A percentile compares a stretch with the other conserved stretches of the same genome.
phyloP scores from a whole-genome alignment of 2,888 invertebrate genomes.

The Eupithecia exiguata region DNA sequence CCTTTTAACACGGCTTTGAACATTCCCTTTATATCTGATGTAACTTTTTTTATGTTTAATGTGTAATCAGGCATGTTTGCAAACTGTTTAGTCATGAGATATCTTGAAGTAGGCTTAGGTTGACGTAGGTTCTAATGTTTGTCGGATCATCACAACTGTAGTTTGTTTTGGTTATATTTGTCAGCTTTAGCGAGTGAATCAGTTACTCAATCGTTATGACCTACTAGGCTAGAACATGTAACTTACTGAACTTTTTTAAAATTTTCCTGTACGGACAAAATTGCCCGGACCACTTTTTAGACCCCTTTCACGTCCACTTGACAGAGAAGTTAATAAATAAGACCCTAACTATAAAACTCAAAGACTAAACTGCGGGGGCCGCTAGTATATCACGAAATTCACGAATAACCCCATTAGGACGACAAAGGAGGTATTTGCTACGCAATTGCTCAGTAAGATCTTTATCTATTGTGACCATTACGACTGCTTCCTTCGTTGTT shows the following conservation, averaged over 20 bases:
- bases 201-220: background rate
- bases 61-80: conserved; percentile 33
- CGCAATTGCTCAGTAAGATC: conserved; percentile 41
- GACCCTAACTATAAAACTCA: conserved; percentile 31
- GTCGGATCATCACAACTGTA: background rate
- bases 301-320: conserved; percentile 21
- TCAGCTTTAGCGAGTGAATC: background rate
- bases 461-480: conserved; percentile 46
- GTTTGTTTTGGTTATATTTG: background rate
- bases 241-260: too few species aligned
- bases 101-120: background rate
- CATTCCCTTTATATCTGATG: conserved; percentile 44
- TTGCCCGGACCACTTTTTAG: background rate
- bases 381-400: conserved; percentile 31
- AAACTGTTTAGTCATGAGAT: conserved; percentile 15
- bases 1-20: conserved; percentile 57
- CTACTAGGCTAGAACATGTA: background rate
- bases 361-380: conserved; percentile 22
- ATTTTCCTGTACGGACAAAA: background rate
- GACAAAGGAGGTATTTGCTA: conserved; percentile 28
- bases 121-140: background rate
- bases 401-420: conserved; percentile 31
- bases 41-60: conserved; percentile 41
- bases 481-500: conserved; percentile 32
- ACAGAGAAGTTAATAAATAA: conserved; percentile 31